phyloP scores from a whole-genome alignment of 2,113 vertebrate genomes.

The crab-eating macaque (Macaca fascicularis) region DNA sequence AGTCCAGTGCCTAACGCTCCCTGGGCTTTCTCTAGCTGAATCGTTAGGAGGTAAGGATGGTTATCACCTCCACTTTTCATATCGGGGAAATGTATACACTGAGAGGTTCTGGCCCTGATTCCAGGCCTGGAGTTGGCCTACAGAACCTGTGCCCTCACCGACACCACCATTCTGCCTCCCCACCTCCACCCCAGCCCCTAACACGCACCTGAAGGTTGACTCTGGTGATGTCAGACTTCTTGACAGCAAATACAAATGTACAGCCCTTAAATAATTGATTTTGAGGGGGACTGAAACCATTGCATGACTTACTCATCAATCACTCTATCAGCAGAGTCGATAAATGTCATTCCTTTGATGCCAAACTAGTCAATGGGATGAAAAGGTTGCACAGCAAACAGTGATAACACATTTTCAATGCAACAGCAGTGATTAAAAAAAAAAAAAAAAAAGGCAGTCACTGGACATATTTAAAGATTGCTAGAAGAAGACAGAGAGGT shows the following conservation, averaged over 20 bases:
- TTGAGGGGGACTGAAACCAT: not conserved
- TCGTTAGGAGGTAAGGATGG: not conserved
- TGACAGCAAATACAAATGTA: not conserved
- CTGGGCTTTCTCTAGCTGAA: not conserved
- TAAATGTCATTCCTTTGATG: constrained; percentile 53
- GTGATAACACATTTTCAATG: not conserved
- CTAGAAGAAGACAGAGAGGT: not conserved
- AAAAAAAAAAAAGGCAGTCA: not conserved
- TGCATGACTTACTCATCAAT: constrained; percentile 50
- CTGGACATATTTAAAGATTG: not conserved
- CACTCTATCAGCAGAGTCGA: not conserved
- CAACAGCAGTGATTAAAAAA: not conserved
- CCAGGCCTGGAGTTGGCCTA: not conserved
- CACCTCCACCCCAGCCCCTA: not conserved
- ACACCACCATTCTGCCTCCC: too few species aligned
- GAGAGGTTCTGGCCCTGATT: not conserved
- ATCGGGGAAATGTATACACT: fast-evolving
- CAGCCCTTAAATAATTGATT: constrained; percentile 54
- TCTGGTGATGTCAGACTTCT: not conserved
- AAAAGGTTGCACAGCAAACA: not conserved
- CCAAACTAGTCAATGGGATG: not conserved
- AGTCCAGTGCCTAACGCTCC: fast-evolving
- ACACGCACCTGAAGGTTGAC: not conserved
- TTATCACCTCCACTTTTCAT: not conserved
- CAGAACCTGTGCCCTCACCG: not conserved